Evolutionary conservation across 2,888 invertebrate species (phyloP).

Genomic region (Drosophila demipolita): DNA sequence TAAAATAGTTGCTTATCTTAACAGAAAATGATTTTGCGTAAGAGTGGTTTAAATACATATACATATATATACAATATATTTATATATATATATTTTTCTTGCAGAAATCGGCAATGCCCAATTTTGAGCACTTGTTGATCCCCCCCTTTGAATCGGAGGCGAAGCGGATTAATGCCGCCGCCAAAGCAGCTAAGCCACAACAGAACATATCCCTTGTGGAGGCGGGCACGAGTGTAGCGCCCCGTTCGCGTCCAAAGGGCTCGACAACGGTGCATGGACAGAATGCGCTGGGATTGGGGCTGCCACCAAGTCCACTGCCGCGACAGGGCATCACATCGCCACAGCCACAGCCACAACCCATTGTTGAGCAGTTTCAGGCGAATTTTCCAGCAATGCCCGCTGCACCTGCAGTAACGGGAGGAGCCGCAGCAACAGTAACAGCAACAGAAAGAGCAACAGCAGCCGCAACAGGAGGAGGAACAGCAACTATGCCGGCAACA

Average conservation of each 20-base stretch:
- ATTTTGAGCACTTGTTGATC: constrained; percentile 88
- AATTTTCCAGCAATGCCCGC: constrained; percentile 83
- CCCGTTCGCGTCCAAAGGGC: constrained; percentile 93
- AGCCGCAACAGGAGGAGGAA: constrained; percentile 12
- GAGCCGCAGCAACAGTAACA: constrained; percentile 10
- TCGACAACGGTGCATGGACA: constrained; percentile 83
- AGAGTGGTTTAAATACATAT: neutral
- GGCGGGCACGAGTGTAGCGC: constrained; percentile 91
- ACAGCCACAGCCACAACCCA: constrained; percentile 83
- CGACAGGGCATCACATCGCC: constrained; percentile 84
- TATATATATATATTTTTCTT: constrained; percentile 45
- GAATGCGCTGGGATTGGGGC: constrained; percentile 85
- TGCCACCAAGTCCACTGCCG: constrained; percentile 87
- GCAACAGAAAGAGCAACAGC: constrained; percentile 20
- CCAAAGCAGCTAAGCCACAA: constrained; percentile 82
- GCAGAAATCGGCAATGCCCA: constrained; percentile 89
- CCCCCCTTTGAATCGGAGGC: constrained; percentile 90
- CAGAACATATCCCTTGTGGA: constrained; percentile 86
- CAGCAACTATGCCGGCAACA: constrained; percentile 85
- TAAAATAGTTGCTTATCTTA: neutral
- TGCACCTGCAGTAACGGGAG: constrained; percentile 33
- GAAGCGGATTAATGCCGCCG: constrained; percentile 85
- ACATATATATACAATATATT: neutral
- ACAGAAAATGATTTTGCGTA: neutral
- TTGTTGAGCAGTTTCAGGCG: constrained; percentile 84